These are phyloP conservation scores for Synergus japonicus DNA, from an alignment of 2,888 invertebrate genomes.

Conservation along the genomic window DNA sequence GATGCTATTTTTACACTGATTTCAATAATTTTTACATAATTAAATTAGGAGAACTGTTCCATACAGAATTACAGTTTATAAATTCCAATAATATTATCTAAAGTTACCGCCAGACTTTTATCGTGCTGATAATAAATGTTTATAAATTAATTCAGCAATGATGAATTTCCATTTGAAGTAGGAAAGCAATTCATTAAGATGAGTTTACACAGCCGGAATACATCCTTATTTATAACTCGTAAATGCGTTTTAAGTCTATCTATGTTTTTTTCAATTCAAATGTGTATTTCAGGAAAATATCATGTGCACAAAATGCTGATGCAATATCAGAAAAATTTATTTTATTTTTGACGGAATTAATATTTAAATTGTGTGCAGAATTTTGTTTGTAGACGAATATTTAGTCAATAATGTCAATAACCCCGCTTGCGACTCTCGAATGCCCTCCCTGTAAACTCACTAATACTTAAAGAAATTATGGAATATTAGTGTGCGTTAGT, in stretches of 20 bases:
- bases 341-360: too few relatives aligned
- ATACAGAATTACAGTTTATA: too few relatives aligned
- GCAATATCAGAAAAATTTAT: too few relatives aligned
- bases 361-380: background rate
- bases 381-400: constrained; percentile 60
- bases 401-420: constrained; percentile 70
- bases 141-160: background rate
- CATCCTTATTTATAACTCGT: background rate
- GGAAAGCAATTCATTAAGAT: background rate
- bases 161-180: background rate
- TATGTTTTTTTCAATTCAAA: background rate
- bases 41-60: too few relatives aligned
- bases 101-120: too few relatives aligned
- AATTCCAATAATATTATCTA: too few relatives aligned
- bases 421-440: constrained; percentile 60
- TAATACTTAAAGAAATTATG: background rate
- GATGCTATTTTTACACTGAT: too few relatives aligned
- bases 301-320: background rate
- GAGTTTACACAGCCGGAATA: constrained; percentile 1
- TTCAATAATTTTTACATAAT: too few relatives aligned
- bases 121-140: background rate
- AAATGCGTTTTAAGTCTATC: background rate
- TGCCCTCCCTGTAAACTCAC: background rate
- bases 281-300: background rate
- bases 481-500: constrained; percentile 46